These are phyloP conservation scores for Artibeus lituratus DNA, from an alignment of 2,797 vertebrate genomes.

Conservation along the genomic window DNA sequence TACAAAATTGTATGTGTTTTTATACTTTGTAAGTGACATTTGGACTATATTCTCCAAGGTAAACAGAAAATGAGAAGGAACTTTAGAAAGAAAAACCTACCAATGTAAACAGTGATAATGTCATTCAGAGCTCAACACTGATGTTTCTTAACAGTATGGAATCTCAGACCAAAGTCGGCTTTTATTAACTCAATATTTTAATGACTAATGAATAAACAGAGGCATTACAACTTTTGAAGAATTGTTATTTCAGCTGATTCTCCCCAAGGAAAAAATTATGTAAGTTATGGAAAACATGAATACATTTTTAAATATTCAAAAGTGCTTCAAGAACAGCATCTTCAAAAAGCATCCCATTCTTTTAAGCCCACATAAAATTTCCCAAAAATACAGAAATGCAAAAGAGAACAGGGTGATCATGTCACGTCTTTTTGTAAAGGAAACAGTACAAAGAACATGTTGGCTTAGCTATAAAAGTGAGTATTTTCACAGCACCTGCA, in stretches of 20 bases:
- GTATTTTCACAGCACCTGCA: not conserved
- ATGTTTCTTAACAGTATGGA: not conserved
- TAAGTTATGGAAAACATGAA: constrained; percentile 16
- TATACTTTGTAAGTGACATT: not conserved
- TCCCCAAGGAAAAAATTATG: not conserved
- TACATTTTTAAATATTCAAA: constrained; percentile 39
- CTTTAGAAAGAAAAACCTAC: not conserved
- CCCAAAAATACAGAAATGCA: not conserved
- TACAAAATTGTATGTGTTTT: not conserved
- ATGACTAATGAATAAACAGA: constrained; percentile 34
- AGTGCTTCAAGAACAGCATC: not conserved
- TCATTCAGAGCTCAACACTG: not conserved
- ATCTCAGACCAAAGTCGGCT: constrained; percentile 15
- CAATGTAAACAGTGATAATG: not conserved
- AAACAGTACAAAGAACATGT: not conserved
- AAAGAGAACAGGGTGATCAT: not conserved
- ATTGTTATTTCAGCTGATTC: constrained; percentile 38
- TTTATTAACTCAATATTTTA: constrained; percentile 26
- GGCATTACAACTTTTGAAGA: not conserved
- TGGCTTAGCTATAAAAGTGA: not conserved
- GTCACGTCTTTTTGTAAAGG: not conserved
- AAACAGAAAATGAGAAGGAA: not conserved
- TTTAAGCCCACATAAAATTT: not conserved
- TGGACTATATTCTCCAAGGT: not conserved
- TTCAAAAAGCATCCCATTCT: not conserved